These are phyloP conservation scores for Hirundo rustica DNA, from an alignment of 2,797 vertebrate species.

Conservation along the genomic window DNA sequence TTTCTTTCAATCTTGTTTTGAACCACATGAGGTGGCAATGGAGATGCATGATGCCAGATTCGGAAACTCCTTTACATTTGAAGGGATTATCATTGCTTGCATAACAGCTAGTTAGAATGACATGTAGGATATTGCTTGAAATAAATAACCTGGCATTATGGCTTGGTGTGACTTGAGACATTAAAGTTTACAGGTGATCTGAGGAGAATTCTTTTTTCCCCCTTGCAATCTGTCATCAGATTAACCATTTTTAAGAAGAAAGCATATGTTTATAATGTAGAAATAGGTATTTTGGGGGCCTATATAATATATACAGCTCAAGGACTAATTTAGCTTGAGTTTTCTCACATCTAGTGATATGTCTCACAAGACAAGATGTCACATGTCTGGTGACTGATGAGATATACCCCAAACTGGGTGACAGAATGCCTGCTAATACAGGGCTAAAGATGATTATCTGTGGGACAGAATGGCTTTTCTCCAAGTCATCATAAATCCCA, in stretches of 20 bases:
- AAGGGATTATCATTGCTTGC: background rate
- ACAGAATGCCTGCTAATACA: background rate
- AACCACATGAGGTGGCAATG: background rate
- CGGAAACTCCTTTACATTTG: background rate
- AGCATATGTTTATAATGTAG: background rate
- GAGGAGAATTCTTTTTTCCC: background rate
- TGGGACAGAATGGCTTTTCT: background rate
- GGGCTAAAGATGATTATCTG: fast-evolving
- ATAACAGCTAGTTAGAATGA: background rate
- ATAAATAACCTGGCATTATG: background rate
- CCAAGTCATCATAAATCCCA: background rate
- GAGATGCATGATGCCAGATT: background rate
- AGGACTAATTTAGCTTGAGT: background rate
- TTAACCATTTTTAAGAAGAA: background rate
- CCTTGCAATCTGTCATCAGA: background rate
- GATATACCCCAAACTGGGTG: background rate
- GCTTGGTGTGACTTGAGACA: background rate
- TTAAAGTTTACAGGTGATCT: background rate
- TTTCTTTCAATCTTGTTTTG: background rate
- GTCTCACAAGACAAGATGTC: background rate
- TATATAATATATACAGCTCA: background rate
- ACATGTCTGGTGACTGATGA: background rate
- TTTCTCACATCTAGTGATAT: background rate
- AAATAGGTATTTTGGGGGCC: fast-evolving
- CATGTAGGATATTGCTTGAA: background rate